phyloP scores from a whole-genome alignment of 2,888 invertebrate genomes.

The Eristalis intricaria region DNA sequence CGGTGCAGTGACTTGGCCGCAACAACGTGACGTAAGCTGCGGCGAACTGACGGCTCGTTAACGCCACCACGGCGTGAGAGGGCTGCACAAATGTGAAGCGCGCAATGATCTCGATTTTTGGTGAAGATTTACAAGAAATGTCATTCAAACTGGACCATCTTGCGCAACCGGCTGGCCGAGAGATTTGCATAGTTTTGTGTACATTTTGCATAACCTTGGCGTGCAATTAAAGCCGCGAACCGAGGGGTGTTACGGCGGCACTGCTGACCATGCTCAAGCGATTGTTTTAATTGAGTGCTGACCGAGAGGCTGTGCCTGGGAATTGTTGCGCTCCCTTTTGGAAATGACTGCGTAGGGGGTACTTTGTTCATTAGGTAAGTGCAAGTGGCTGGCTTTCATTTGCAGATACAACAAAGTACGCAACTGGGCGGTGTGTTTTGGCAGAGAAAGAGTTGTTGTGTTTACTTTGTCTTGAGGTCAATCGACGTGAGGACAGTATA shows the following conservation, averaged over 20 bases:
- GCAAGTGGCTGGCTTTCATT: neutral
- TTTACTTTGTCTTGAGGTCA: neutral
- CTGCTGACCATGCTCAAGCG: neutral
- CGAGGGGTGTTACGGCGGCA: neutral
- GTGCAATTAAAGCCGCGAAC: conserved; percentile 1
- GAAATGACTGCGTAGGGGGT: neutral
- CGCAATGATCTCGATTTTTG: neutral
- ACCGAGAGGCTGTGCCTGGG: neutral
- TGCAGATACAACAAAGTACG: neutral
- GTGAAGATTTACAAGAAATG: conserved; percentile 5
- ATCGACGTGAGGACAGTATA: neutral
- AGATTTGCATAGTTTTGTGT: conserved; percentile 11
- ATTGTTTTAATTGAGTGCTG: conserved; percentile 14
- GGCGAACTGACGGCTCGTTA: neutral
- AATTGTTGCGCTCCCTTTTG: neutral
- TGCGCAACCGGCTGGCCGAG: conserved; percentile 4
- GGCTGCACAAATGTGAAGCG: neutral
- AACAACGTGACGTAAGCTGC: neutral
- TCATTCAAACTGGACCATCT: neutral
- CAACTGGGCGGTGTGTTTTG: neutral
- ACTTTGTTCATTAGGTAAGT: neutral
- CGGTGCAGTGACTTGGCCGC: conserved; percentile 27
- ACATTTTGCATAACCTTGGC: conserved; percentile 43
- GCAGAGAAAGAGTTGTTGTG: neutral
- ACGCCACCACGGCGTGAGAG: neutral